Percentiles rank a stretch among this genome's conserved stretches.
Conservation (phyloP, 2,113 vertebrate genomes). For the Scalopus aquaticus region DNA sequence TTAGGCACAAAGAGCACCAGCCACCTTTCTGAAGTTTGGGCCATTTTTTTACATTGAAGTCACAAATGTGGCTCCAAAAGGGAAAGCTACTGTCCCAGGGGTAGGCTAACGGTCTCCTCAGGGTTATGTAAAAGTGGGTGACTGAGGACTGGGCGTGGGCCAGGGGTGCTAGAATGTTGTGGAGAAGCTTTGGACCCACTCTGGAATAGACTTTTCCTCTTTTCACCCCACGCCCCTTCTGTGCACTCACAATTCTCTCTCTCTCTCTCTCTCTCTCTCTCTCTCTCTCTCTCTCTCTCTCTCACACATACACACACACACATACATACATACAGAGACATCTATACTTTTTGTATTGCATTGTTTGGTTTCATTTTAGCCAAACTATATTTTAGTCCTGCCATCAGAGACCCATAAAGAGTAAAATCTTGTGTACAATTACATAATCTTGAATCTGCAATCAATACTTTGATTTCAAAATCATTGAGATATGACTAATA, state of each 20-base stretch:
- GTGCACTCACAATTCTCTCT: too few species aligned
- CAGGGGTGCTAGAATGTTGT: not conserved
- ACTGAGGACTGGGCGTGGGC: not conserved
- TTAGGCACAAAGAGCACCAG: not conserved
- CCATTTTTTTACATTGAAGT: not conserved
- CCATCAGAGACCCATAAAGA: not conserved
- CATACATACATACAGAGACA: rapidly evolving
- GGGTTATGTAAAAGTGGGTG: not conserved
- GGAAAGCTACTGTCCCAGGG: not conserved
- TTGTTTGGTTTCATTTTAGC: not conserved
- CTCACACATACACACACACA: too few species aligned
- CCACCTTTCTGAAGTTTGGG: not conserved
- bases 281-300: not conserved
- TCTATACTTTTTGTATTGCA: not conserved
- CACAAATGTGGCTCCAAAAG: not conserved
- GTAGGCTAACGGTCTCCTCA: not conserved
- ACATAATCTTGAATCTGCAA: not conserved
- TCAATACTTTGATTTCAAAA: not conserved
- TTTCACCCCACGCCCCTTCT: not conserved
- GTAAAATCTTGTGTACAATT: not conserved
- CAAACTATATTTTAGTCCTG: not conserved
- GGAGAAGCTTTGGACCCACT: not conserved
- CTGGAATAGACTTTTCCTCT: not conserved
- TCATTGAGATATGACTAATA: not conserved
- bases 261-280: not conserved